phyloP scores from a whole-genome alignment of 2,797 vertebrate genomes.

The Tapera naevia region DNA sequence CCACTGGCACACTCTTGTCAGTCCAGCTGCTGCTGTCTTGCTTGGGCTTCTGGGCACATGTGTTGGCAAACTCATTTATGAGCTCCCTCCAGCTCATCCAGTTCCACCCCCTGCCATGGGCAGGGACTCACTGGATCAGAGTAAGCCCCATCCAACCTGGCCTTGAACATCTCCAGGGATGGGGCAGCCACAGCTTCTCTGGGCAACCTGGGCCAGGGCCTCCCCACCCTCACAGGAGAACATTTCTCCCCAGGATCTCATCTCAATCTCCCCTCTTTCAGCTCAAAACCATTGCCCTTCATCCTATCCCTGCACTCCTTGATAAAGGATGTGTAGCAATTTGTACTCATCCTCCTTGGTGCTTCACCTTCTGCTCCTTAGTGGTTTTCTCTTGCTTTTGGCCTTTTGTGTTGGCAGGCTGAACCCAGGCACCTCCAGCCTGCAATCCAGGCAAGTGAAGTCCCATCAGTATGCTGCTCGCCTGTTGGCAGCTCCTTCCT shows the following conservation, averaged over 20 bases:
- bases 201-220: too few species aligned
- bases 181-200: too few species aligned
- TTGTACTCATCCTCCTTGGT: neutral
- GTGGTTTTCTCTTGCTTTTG: neutral
- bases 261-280: too few species aligned
- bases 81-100: neutral
- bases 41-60: neutral
- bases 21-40: neutral
- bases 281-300: too few species aligned
- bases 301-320: too few species aligned
- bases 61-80: neutral
- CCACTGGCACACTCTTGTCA: fast-evolving
- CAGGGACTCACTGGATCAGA: too few species aligned
- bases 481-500: neutral
- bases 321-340: neutral
- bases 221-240: too few species aligned
- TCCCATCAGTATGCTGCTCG: neutral
- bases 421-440: neutral
- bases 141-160: too few species aligned
- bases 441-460: neutral
- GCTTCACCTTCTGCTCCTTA: neutral
- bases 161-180: too few species aligned
- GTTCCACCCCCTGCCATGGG: too few species aligned
- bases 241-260: too few species aligned
- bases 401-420: neutral